Conservation (phyloP, 2,113 vertebrate species). For the Oryzias curvinotus region DNA sequence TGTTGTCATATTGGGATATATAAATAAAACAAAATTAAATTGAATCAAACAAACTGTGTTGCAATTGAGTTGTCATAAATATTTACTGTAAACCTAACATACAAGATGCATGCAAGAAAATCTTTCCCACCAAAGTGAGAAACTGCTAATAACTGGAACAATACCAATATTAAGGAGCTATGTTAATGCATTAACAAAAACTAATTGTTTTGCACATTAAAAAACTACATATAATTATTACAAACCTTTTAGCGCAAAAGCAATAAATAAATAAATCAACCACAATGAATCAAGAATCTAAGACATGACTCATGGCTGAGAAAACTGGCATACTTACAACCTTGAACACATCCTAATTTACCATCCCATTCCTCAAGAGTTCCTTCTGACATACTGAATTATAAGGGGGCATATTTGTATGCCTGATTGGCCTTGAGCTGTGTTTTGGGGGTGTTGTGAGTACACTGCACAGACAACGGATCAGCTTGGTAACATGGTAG, state of each 20-base stretch:
- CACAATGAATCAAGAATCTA: slow-evolving; percentile 61
- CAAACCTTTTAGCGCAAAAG: slow-evolving; percentile 32
- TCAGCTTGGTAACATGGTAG: slow-evolving; percentile 67
- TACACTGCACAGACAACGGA: slow-evolving; percentile 68
- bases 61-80: no score
- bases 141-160: no score
- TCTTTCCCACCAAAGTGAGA: no score
- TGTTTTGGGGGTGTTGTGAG: slow-evolving; percentile 73
- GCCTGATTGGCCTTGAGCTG: slow-evolving; percentile 72
- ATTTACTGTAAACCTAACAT: no score
- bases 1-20: no score
- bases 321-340: slow-evolving; percentile 73
- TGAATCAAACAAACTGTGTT: no score
- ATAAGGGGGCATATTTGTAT: slow-evolving; percentile 74
- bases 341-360: slow-evolving; percentile 74
- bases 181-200: neutral
- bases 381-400: slow-evolving; percentile 77
- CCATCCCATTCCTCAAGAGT: slow-evolving; percentile 77
- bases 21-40: no score
- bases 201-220: slow-evolving; percentile 16
- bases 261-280: slow-evolving; percentile 31
- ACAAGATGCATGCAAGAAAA: no score
- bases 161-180: no score
- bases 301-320: slow-evolving; percentile 69
- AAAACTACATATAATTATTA: slow-evolving; percentile 47